These are phyloP conservation scores for Nasonia oneida DNA, from an alignment of 2,888 invertebrate genomes.

Conservation along the genomic window DNA sequence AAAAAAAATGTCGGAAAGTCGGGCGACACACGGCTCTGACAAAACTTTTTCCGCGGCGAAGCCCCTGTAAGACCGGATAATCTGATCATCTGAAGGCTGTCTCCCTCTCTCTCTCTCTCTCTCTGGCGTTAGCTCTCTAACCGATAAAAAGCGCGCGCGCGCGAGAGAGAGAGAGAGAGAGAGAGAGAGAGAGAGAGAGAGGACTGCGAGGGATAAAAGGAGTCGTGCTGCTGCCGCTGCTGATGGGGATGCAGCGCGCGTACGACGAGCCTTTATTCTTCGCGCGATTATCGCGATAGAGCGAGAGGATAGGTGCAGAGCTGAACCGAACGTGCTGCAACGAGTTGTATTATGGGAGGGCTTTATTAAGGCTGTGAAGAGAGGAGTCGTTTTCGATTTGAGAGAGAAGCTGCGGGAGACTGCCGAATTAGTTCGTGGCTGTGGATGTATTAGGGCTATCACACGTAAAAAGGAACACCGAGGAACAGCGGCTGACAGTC, in stretches of 20 bases:
- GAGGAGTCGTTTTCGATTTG: not conserved
- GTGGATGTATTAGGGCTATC: not conserved
- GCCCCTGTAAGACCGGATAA: conserved; percentile 73
- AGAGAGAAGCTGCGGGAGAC: not conserved
- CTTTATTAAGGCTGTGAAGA: not conserved
- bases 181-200: not conserved
- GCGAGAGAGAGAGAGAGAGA: too few relatives aligned
- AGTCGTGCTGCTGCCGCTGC: not conserved
- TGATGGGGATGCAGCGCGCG: conserved; percentile 17
- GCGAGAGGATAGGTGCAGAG: not conserved
- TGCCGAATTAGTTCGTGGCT: not conserved
- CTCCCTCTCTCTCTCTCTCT: not conserved
- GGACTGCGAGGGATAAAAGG: not conserved
- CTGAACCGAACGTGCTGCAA: not conserved
- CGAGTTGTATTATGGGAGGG: not conserved
- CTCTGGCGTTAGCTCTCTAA: not conserved
- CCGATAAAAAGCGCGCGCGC: conserved; percentile 1
- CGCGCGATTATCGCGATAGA: not conserved
- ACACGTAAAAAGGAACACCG: too few relatives aligned
- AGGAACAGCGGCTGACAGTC: too few relatives aligned
- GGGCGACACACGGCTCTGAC: conserved; percentile 59
- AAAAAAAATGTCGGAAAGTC: conserved; percentile 31
- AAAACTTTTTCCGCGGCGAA: conserved; percentile 71
- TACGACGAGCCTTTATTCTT: conserved; percentile 10
- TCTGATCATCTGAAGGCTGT: conserved; percentile 69